Evolutionary conservation across 2,888 invertebrate species (phyloP).

Genomic region (Vandiemenella viatica): DNA sequence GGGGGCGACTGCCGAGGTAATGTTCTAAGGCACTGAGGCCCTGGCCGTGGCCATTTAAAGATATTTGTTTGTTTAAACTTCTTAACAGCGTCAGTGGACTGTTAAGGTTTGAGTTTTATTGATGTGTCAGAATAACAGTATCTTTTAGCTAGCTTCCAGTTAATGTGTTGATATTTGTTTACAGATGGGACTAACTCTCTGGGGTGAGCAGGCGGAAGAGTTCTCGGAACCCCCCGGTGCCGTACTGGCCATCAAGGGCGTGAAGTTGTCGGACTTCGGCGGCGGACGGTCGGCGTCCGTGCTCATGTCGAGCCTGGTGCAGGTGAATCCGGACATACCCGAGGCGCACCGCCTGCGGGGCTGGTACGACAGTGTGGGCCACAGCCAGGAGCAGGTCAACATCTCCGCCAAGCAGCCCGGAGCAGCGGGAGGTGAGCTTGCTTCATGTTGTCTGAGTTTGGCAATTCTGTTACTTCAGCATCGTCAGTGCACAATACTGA

Average conservation of each 20-base stretch:
- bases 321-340: conserved; percentile 76
- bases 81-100: no score
- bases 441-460: no score
- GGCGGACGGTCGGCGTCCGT: conserved; percentile 58
- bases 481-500: no score
- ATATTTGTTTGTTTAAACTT: no score
- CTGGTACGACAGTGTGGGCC: conserved; percentile 80
- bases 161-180: conserved; percentile 9
- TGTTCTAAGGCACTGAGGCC: no score
- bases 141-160: no score
- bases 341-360: conserved; percentile 74
- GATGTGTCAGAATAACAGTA: no score
- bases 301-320: conserved; percentile 39
- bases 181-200: conserved; percentile 67
- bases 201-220: conserved; percentile 78
- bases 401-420: conserved; percentile 37
- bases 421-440: conserved; percentile 14
- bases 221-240: conserved; percentile 66
- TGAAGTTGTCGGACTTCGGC: conserved; percentile 71
- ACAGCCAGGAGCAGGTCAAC: conserved; percentile 41
- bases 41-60: no score
- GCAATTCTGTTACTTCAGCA: no score
- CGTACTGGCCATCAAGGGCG: conserved; percentile 74
- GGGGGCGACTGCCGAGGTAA: no score
- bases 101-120: no score